Evolutionary conservation across 2,113 vertebrate species (phyloP), one percentile per base, ranked within the genome.

Genomic region (Atrichornis clamosus): DNA sequence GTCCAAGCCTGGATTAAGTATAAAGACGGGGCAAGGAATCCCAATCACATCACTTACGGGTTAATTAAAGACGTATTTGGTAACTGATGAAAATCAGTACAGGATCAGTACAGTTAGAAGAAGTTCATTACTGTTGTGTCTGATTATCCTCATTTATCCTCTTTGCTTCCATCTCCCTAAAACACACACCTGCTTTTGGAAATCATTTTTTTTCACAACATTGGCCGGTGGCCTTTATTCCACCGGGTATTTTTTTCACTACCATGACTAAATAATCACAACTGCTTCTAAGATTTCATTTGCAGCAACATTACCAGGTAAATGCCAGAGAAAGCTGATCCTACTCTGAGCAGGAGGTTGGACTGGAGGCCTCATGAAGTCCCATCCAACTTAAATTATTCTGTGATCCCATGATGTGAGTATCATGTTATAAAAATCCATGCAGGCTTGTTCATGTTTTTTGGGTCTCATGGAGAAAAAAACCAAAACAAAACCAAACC

Each of bases 401-500:
- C 64, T 78, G 32, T 30, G 68, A 95, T 89, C 47, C 83, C 60
- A 63, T 32, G 39, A 83, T 77, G 22, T 24, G 68, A 79, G 50
- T 42, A 92, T 89, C 76, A 49, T 13, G 55, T 80, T 83, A 74
- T 59, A 90, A 93, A 93, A 95, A 95, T 74, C 80, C 27, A 81
- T 42, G 55, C 90, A 95, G 83, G 90, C 53, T 93, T 81, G 79
- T 92, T 95, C 95, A 84, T 84, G 85, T 41, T 87, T 91, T 79
- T 90, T 74, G 42, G 75, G 76, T 86, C 68, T 92, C 32, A 14
- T 24, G 33, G 50, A 49, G 60, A 4, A 58, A 58, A 85, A 30
- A 77, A 76, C 21, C 16, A 24, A 15, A n/a, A 10, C 47, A 53
- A 32, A 68, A 59, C 52, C 28, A 65, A 88, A 33, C 60, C 35